Conservation (phyloP, 2,113 vertebrate species). For the Bombycilla garrulus region DNA sequence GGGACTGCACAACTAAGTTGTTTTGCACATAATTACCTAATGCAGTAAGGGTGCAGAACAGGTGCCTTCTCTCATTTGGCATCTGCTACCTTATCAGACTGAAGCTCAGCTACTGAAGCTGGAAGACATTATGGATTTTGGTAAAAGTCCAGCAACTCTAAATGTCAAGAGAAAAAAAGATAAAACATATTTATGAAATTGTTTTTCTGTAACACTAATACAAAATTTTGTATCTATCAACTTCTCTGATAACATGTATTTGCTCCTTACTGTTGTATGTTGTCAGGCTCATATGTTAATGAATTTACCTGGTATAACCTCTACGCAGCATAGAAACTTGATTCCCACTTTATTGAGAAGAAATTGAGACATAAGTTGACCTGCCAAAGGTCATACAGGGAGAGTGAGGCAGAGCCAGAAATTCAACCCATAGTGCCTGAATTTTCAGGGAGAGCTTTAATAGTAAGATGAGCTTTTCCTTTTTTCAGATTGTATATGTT, state of each 20-base stretch:
- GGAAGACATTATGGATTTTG: constrained; percentile 13
- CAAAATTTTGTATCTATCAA: neutral
- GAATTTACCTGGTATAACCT: neutral
- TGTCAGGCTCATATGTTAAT: neutral
- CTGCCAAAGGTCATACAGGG: neutral
- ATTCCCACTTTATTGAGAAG: constrained; percentile 3
- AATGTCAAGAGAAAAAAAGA: neutral
- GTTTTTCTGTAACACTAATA: neutral
- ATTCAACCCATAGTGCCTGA: neutral
- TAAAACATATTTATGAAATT: neutral
- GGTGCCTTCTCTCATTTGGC: neutral
- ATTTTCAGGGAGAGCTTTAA: neutral
- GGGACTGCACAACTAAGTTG: neutral
- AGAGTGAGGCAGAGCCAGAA: neutral
- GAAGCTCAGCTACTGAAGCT: neutral
- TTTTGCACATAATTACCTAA: neutral
- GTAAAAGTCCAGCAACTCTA: neutral
- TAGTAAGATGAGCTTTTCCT: neutral
- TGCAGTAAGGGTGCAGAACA: neutral
- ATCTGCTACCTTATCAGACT: neutral
- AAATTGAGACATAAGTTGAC: neutral
- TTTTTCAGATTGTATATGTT: neutral
- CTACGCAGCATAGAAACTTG: neutral
- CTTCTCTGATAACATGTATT: neutral
- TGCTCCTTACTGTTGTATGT: neutral